These are phyloP conservation scores for Lycocorax pyrrhopterus DNA, from an alignment of 2,113 vertebrate genomes.

Conservation along the genomic window DNA sequence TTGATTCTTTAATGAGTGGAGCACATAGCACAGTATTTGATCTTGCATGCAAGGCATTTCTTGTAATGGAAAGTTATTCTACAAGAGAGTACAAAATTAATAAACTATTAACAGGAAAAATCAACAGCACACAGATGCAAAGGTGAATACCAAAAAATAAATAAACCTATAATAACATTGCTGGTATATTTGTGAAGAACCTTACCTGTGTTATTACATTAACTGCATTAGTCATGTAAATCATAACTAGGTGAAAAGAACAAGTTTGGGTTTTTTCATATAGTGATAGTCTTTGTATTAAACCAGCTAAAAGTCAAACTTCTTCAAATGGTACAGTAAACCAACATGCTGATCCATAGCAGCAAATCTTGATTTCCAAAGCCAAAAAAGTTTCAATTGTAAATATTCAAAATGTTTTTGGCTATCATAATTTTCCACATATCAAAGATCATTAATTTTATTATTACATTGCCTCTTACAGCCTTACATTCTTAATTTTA, in stretches of 20 bases:
- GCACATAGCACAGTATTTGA: not conserved
- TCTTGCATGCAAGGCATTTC: not conserved
- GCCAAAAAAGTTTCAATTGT: not conserved
- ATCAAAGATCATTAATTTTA: not conserved
- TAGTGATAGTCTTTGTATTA: not conserved
- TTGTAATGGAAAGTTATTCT: not conserved
- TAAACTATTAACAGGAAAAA: not conserved
- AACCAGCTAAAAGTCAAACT: not conserved
- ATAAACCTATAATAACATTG: not conserved
- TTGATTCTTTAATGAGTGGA: constrained; percentile 8
- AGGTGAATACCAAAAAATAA: not conserved
- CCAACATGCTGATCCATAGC: not conserved
- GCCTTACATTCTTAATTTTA: not conserved
- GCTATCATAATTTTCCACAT: not conserved
- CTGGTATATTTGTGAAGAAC: not conserved
- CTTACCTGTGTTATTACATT: not conserved
- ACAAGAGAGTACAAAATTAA: not conserved
- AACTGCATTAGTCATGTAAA: not conserved
- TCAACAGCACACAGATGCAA: not conserved
- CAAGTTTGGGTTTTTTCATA: not conserved
- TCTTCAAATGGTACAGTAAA: not conserved
- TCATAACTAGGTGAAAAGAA: not conserved
- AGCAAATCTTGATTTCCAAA: not conserved
- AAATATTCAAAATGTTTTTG: not conserved
- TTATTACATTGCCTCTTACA: not conserved